Conservation (phyloP, 2,113 vertebrate species). For the Callipepla squamata region DNA sequence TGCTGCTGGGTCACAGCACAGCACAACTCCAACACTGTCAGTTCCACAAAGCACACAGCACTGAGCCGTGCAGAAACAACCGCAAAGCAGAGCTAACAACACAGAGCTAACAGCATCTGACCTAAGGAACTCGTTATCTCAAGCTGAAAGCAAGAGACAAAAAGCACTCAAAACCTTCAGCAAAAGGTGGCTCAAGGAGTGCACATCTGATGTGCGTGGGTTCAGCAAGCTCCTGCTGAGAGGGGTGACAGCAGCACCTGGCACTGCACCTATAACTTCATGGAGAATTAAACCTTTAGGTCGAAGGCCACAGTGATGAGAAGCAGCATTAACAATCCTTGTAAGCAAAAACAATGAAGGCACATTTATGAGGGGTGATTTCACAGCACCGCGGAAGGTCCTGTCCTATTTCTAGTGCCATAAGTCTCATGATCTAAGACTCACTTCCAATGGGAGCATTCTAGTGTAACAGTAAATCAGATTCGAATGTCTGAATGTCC, state of each 20-base stretch:
- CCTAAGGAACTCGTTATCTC: neutral
- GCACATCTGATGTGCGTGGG: neutral
- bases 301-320: neutral
- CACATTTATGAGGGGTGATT: neutral
- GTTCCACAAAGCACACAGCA: neutral
- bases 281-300: neutral
- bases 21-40: neutral
- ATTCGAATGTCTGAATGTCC: neutral
- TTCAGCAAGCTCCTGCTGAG: neutral
- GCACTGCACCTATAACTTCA: neutral
- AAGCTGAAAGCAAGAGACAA: neutral
- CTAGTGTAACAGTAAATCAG: neutral
- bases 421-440: neutral
- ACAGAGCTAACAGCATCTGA: neutral
- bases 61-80: neutral
- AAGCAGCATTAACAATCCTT: neutral
- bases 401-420: neutral
- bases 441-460: neutral
- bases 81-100: accelerated
- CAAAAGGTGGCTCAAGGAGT: neutral
- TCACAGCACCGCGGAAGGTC: neutral
- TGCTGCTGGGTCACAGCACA: neutral
- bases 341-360: neutral
- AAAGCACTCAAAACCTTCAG: neutral
- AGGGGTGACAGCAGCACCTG: accelerated